Percentiles rank a stretch among this genome's conserved stretches.
Evolutionary conservation across 2,113 vertebrate genomes (phyloP).

Genomic region (Phalacrocorax pelagicus): DNA sequence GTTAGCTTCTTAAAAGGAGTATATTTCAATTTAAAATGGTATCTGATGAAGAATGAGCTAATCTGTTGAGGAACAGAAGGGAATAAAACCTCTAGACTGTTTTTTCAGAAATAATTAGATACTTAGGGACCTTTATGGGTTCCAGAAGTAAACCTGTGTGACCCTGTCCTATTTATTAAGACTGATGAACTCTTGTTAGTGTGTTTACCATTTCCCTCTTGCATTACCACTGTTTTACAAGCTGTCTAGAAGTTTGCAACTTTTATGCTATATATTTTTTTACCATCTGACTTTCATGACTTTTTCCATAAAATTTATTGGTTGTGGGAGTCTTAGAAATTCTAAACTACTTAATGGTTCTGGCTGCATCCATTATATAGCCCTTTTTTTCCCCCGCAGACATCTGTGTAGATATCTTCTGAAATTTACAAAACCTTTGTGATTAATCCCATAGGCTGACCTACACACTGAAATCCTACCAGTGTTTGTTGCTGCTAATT

Average conservation of each 20-base stretch:
- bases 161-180: constrained; percentile 75
- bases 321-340: constrained; percentile 61
- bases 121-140: constrained; percentile 72
- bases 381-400: background rate
- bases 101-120: constrained; percentile 81
- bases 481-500: constrained; percentile 81
- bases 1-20: constrained; percentile 29
- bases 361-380: constrained; percentile 37
- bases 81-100: constrained; percentile 50
- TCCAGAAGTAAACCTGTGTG: constrained; percentile 69
- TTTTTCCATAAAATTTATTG: constrained; percentile 60
- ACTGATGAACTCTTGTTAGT: constrained; percentile 68
- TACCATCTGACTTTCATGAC: constrained; percentile 56
- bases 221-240: constrained; percentile 65
- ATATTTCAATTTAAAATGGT: constrained; percentile 63
- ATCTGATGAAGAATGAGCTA: constrained; percentile 63
- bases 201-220: constrained; percentile 65
- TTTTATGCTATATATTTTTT: constrained; percentile 60
- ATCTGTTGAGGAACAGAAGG: constrained; percentile 50
- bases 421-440: constrained; percentile 85
- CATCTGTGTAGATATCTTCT: constrained; percentile 69
- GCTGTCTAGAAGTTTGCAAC: constrained; percentile 66
- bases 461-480: constrained; percentile 56
- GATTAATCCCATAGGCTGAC: constrained; percentile 70
- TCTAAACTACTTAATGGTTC: constrained; percentile 50